Base-by-base conservation (phyloP, 1,140 invertebrate genomes). In the Anastrepha ludens region DNA sequence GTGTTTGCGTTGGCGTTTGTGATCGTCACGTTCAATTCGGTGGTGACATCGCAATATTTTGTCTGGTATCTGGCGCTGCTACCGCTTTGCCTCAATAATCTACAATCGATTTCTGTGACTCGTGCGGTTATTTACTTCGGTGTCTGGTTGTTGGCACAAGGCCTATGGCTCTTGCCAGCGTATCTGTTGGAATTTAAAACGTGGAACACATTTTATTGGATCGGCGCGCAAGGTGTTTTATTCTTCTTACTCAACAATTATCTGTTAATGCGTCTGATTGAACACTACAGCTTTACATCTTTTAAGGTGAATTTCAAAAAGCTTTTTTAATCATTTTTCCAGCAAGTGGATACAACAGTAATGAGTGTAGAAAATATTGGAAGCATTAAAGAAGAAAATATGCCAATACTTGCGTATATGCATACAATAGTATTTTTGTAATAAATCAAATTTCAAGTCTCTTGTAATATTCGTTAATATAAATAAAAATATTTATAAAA, bases 1-100 rank as follows among this genome's bases (percentile, higher is more conserved):
- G 94, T 99, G 88, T 98, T 99, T 88, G 93, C 96, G 1, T 95
- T 98, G 91, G 97, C 98, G 0, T 97, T 98, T 89, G 95, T 97
- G 3, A 96, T 99, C 91, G 99, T 99, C 0, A 96, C 96, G 6
- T 99, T 98, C 90, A 99, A 99, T 94, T 98, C 98, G 92, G 99
- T 99, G 0, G 95, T 98, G 89, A 99, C 99, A 13, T 98, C 98
- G 20, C 98, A 99, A 94, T 99, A 99, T 93, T 99, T 99, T 90
- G 94, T 99, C 60, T 99, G 99, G 99, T 99, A 98, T 92, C 93
- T 99, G 59, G 97, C 97, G 20, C 91, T 99, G 9, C 93, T 99
- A 20, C 98, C 98, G 1, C 89, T 97, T 64, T 97, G 95, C 91
- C 94, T 95, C 15, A 97, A 95, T 44, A 94, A 95, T 91, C 94